Conservation (phyloP, 30 jellyfish, hydroid and myxozoan genomes). For the Chironex yamaguchii region DNA sequence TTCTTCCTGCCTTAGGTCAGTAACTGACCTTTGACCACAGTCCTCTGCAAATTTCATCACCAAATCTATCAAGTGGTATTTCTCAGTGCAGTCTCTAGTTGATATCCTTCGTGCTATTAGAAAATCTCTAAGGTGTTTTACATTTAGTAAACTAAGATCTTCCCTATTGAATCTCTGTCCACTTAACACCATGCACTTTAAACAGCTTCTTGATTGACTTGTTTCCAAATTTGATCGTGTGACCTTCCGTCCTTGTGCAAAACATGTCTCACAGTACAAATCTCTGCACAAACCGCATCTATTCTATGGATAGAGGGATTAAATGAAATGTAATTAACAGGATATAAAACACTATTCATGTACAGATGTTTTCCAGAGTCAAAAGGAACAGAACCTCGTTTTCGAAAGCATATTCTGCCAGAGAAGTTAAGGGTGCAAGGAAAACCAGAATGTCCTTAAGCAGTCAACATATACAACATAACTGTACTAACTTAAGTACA, state of each 20-base stretch:
- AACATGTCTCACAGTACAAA: conserved; percentile 84
- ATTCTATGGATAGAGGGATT: conserved; percentile 39
- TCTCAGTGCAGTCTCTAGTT: conserved; percentile 83
- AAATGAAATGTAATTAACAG: background rate
- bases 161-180: conserved; percentile 67
- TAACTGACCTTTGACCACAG: conserved; percentile 71
- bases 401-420: too few species aligned
- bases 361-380: too few species aligned
- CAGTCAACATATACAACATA: too few species aligned
- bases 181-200: conserved; percentile 80
- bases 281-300: conserved; percentile 80
- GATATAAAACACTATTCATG: too few species aligned
- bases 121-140: conserved; percentile 75
- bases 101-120: conserved; percentile 71
- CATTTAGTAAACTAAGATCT: conserved; percentile 70
- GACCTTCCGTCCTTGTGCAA: conserved; percentile 58
- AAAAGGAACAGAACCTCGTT: too few species aligned
- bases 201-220: conserved; percentile 39
- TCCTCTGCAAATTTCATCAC: conserved; percentile 94
- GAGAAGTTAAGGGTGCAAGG: too few species aligned
- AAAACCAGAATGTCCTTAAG: too few species aligned
- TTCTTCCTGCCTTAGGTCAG: conserved; percentile 79
- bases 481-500: too few species aligned
- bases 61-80: conserved; percentile 82
- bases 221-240: background rate